These are phyloP conservation scores for Hyperoodon ampullatus DNA, from an alignment of 2,113 vertebrate genomes.

Conservation along the genomic window DNA sequence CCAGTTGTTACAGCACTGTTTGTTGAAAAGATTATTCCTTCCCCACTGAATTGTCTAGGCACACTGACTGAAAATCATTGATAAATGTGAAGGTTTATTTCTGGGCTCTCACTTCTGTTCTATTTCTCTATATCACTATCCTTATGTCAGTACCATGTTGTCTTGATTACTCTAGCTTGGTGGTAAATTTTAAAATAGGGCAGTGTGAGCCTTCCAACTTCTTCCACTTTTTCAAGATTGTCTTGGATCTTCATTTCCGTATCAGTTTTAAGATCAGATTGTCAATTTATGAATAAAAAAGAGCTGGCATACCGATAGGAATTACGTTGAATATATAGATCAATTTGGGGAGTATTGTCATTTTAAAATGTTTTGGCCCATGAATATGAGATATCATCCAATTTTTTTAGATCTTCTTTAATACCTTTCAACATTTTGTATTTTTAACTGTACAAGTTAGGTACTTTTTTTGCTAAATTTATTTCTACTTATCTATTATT, in stretches of 20 bases:
- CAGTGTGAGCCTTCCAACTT: not conserved
- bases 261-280: not conserved
- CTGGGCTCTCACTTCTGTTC: not conserved
- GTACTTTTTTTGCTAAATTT: not conserved
- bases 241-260: not conserved
- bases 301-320: not conserved
- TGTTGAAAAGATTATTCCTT: not conserved
- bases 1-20: not conserved
- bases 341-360: not conserved
- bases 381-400: not conserved
- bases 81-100: not conserved
- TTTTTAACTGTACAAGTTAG: not conserved
- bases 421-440: not conserved
- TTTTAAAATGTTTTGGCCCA: not conserved
- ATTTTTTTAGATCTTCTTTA: not conserved
- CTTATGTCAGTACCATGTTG: not conserved
- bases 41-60: not conserved
- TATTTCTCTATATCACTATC: not conserved
- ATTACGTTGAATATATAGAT: not conserved
- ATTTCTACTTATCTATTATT: not conserved
- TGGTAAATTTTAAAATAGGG: not conserved
- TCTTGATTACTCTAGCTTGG: not conserved
- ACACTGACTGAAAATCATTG: not conserved
- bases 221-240: not conserved
- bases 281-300: not conserved